Base-by-base conservation (phyloP, 1,140 invertebrate species). In the Ceratosolen fusciceps region DNA sequence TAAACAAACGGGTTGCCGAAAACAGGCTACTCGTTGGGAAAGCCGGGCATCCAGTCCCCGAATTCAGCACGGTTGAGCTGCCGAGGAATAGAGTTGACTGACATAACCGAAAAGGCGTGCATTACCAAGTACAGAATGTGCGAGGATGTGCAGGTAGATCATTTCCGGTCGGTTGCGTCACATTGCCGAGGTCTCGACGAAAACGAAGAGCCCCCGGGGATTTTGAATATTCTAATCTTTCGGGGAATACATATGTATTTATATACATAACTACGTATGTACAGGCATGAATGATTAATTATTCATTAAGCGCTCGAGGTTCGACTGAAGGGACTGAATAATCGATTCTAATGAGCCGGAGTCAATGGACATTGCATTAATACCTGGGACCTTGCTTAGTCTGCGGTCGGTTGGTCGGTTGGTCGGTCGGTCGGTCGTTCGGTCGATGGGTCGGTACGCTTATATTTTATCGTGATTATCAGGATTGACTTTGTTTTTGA, bases 21-120 rank as follows among this genome's bases (percentile, higher is more conserved):
- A 75, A 16, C 14, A 54, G 79, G 72, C 80, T 78, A 79, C 83
- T 76, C 82, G 86, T 31, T 72, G 49, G 31, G n/a, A 52, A 24
- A 26, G 68, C 29, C 24, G 24, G 24, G 5, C 7, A 8, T 29
- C 26, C 14, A 8, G 24, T 54, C 8, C 3, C n/a, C 24, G 39
- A n/a, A n/a, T n/a, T n/a, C n/a, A n/a, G n/a, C n/a, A n/a, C n/a
- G n/a, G n/a, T n/a, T n/a, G n/a, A n/a, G n/a, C n/a, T n/a, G n/a
- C n/a, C n/a, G n/a, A n/a, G n/a, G n/a, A n/a, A n/a, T n/a, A n/a
- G n/a, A n/a, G 39, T 3, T 37, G 49, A 52, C 19, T 52, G 10
- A 19, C 21, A 5, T 52, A 21, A 21, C 12, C 19, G 19, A 52
- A 52, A 19, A 37, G 62, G 16, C 67, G 24, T 39, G 39, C 39